These are phyloP conservation scores for Mnemiopsis leidyi DNA, from an alignment of 37 sponge, comb jelly and placozoan genomes.

Conservation along the genomic window DNA sequence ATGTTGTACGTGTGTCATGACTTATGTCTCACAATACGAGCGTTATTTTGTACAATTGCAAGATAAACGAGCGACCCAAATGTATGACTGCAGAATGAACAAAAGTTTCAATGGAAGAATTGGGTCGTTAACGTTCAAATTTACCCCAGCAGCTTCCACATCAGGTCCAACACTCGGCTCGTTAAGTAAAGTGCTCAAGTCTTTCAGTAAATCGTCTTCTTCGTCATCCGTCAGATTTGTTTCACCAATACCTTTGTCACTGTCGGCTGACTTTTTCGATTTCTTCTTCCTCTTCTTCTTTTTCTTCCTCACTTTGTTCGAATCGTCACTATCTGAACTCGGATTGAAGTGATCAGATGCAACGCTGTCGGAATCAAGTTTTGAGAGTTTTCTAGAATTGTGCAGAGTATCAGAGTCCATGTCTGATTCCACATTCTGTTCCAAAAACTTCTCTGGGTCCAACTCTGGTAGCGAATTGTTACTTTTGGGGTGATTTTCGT, in stretches of 20 bases:
- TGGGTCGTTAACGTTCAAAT: too few relatives aligned
- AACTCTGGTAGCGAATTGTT: neutral
- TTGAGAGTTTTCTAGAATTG: neutral
- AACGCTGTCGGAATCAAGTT: neutral
- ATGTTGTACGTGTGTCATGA: too few relatives aligned
- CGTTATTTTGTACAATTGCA: too few relatives aligned
- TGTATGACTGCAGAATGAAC: too few relatives aligned
- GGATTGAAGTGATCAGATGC: neutral
- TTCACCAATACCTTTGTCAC: neutral
- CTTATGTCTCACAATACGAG: too few relatives aligned
- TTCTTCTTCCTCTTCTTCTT: conserved; percentile 45
- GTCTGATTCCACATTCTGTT: neutral
- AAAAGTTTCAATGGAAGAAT: too few relatives aligned
- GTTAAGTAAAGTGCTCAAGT: neutral
- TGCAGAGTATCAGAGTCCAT: neutral
- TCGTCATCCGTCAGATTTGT: neutral
- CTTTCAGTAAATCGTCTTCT: neutral
- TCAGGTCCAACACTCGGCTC: neutral
- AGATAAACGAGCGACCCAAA: too few relatives aligned
- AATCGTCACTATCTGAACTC: neutral
- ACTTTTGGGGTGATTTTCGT: neutral
- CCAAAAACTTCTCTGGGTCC: neutral
- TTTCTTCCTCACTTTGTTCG: neutral
- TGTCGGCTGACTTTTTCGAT: neutral
- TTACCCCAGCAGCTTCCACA: neutral